These are phyloP conservation scores for Paracanthobrama guichenoti DNA, from an alignment of 2,113 vertebrate genomes.

Conservation along the genomic window DNA sequence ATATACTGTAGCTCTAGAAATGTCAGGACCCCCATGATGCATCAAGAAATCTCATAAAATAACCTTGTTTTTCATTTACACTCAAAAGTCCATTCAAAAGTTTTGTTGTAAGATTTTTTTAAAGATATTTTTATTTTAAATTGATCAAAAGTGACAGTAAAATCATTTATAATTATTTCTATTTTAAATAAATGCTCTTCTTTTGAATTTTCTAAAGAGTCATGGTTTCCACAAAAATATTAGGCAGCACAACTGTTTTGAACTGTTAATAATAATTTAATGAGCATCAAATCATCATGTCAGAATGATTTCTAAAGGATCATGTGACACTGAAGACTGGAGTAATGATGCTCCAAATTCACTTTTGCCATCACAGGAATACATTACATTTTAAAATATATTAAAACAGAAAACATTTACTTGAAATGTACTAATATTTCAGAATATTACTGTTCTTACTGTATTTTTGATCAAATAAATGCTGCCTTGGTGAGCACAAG, in stretches of 20 bases:
- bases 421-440: neutral
- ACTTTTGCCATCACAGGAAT: neutral
- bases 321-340: neutral
- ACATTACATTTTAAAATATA: neutral
- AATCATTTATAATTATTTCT: neutral
- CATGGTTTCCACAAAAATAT: neutral
- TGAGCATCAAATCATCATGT: neutral
- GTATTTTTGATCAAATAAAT: neutral
- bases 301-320: neutral
- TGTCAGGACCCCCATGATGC: neutral
- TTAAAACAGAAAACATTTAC: neutral
- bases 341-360: neutral
- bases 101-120: neutral
- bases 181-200: neutral
- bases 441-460: neutral
- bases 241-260: neutral
- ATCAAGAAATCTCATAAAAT: neutral
- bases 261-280: neutral
- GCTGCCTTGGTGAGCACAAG: neutral
- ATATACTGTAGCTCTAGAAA: neutral
- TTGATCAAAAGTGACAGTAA: neutral
- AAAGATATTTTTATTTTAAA: too few relatives aligned
- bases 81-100: neutral
- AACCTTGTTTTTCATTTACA: neutral
- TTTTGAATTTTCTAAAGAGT: neutral